phyloP scores from a whole-genome alignment of 2,888 invertebrate species.

The Lacanobia wlatinum region DNA sequence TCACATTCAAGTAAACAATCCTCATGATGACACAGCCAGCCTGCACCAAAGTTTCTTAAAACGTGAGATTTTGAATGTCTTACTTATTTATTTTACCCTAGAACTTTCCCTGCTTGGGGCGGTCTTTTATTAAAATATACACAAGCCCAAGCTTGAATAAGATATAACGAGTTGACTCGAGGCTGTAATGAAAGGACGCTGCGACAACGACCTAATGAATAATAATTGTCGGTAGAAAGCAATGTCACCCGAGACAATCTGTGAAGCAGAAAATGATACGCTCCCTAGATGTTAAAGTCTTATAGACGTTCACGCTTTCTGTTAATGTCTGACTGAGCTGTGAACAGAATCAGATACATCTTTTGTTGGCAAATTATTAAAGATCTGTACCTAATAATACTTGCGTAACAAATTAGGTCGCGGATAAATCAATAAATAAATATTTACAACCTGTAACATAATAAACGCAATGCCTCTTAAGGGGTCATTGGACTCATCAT shows the following conservation, averaged over 20 bases:
- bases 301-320: conserved; percentile 24
- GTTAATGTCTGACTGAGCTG: neutral
- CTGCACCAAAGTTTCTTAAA: conserved; percentile 44
- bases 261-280: conserved; percentile 58
- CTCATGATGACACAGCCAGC: conserved; percentile 15
- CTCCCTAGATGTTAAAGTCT: conserved; percentile 53
- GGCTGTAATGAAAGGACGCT: conserved; percentile 82
- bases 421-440: too few species aligned
- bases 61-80: conserved; percentile 50
- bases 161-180: conserved; percentile 80
- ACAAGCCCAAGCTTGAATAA: conserved; percentile 81
- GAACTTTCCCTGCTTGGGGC: conserved; percentile 55
- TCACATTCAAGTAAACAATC: conserved; percentile 16
- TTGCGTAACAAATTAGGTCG: too few species aligned
- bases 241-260: conserved; percentile 77
- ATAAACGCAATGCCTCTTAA: too few species aligned
- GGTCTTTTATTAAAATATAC: conserved; percentile 83
- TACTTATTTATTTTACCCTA: conserved; percentile 56
- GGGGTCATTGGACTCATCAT: too few species aligned
- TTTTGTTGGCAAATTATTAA: neutral
- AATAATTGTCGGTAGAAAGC: conserved; percentile 79
- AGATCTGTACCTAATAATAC: too few species aligned
- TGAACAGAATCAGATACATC: neutral
- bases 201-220: conserved; percentile 82
- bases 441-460: too few species aligned